Evolutionary conservation across 2,113 vertebrate species (phyloP).

Genomic region (Cygnus buccinator): DNA sequence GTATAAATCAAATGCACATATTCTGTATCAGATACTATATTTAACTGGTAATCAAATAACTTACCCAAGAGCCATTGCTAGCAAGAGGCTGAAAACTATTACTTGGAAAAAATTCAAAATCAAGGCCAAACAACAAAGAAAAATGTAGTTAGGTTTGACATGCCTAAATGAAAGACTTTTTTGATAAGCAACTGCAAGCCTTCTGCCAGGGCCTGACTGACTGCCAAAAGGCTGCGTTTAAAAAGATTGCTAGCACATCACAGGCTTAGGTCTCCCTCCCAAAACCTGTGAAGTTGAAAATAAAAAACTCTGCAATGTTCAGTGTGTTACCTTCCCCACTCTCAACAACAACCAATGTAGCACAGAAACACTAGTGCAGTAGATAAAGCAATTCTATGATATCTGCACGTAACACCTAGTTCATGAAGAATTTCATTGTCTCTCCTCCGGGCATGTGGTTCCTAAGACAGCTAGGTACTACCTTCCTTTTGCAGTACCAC

Average conservation of each 20-base stretch:
- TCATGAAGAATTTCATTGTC: neutral
- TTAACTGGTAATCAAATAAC: constrained; percentile 25
- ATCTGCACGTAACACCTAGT: neutral
- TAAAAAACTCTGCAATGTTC: neutral
- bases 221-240: neutral
- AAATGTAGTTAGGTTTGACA: neutral
- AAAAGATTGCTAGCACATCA: neutral
- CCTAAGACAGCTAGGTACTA: neutral
- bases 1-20: neutral
- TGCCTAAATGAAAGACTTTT: neutral
- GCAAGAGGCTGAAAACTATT: neutral
- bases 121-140: neutral
- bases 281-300: neutral
- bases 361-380: neutral
- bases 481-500: neutral
- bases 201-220: constrained; percentile 1
- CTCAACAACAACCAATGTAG: neutral
- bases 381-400: neutral
- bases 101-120: constrained; percentile 23
- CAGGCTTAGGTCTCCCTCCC: neutral
- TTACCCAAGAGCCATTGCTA: neutral
- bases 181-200: neutral
- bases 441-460: neutral
- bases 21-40: neutral
- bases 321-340: neutral